Conservation (phyloP, 2,888 invertebrate genomes). For the Andrena bicolor region DNA sequence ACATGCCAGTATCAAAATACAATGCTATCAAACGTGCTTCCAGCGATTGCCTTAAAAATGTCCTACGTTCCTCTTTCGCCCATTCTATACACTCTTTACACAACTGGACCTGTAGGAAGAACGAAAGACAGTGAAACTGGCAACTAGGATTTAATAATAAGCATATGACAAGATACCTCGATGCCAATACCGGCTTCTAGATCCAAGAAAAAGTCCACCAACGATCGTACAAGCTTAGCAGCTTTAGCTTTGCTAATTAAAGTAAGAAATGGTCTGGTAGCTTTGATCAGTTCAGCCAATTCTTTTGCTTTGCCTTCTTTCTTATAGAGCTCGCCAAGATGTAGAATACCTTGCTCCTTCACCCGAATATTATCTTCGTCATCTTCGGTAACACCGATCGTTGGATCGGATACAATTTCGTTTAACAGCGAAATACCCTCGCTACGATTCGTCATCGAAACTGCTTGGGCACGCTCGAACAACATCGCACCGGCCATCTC, state of each 20-base stretch:
- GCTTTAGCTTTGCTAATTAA: constrained; percentile 99
- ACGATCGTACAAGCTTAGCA: constrained; percentile 97
- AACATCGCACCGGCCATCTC: constrained; percentile 95
- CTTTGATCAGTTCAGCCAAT: constrained; percentile 96
- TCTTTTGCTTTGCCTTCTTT: constrained; percentile 97
- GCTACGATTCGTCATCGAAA: constrained; percentile 91
- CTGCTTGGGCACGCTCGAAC: constrained; percentile 93
- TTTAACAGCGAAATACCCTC: constrained; percentile 91
- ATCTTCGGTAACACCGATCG: constrained; percentile 91
- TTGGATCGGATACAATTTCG: constrained; percentile 92
- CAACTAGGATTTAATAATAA: background rate
- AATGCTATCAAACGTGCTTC: constrained; percentile 98
- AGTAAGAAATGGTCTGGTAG: constrained; percentile 97
- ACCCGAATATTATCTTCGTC: constrained; percentile 96
- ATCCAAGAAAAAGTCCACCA: constrained; percentile 99
- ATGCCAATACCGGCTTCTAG: constrained; percentile 98
- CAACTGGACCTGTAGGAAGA: constrained; percentile 88
- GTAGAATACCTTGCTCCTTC: constrained; percentile 97
- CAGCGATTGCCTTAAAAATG: constrained; percentile 97
- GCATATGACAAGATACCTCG: constrained; percentile 87
- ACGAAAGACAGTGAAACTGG: background rate
- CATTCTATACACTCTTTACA: constrained; percentile 99
- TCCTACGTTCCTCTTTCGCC: constrained; percentile 99
- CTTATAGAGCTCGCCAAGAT: constrained; percentile 96
- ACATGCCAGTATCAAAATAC: constrained; percentile 96